Evolutionary conservation across 2,888 invertebrate species (phyloP).

Genomic region (Amphimallon solstitiale): DNA sequence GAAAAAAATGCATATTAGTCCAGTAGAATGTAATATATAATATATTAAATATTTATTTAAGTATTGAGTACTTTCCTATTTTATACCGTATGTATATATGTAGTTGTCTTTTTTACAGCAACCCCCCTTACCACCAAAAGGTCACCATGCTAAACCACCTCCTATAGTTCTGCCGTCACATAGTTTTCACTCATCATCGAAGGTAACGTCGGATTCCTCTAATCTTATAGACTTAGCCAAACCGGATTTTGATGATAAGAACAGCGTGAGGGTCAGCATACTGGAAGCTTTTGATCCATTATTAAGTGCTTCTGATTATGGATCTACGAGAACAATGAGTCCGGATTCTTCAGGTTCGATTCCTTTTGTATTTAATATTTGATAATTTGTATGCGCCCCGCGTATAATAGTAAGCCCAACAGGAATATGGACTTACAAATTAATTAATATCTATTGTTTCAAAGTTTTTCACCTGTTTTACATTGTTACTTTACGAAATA

Average conservation of each 20-base stretch:
- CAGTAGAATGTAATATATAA: too few species aligned
- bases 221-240: constrained; percentile 70
- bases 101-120: constrained; percentile 50
- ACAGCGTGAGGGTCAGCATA: constrained; percentile 73
- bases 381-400: too few species aligned
- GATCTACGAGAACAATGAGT: constrained; percentile 54
- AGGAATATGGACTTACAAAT: too few species aligned
- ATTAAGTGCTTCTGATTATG: constrained; percentile 66
- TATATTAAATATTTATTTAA: too few species aligned
- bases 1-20: too few species aligned
- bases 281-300: constrained; percentile 90
- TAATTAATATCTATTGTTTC: too few species aligned
- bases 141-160: constrained; percentile 54
- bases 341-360: constrained; percentile 68
- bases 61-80: background rate
- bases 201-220: constrained; percentile 38
- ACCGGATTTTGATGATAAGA: constrained; percentile 63
- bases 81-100: background rate
- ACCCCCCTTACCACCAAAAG: constrained; percentile 60
- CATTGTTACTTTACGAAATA: too few species aligned
- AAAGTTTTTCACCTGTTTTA: too few species aligned
- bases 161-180: constrained; percentile 53
- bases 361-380: constrained; percentile 42
- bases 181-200: constrained; percentile 43
- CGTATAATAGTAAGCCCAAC: too few species aligned